These are phyloP conservation scores for Vanacampus margaritifer DNA, from an alignment of 2,113 vertebrate genomes.

Conservation along the genomic window DNA sequence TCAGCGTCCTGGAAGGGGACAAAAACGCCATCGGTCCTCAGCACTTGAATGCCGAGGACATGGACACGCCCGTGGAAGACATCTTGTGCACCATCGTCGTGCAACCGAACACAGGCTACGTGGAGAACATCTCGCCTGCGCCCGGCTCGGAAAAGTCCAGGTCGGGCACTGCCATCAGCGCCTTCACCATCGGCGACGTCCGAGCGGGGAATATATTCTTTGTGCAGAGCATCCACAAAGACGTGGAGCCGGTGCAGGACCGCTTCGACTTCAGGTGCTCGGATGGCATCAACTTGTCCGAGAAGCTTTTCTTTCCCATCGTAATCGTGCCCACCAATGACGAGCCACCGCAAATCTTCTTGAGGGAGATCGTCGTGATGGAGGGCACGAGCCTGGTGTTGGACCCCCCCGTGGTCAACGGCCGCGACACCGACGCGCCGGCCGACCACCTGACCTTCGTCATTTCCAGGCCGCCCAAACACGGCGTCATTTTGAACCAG, in stretches of 20 bases:
- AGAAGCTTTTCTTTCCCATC: slow-evolving; percentile 82
- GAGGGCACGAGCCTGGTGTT: slow-evolving; percentile 92
- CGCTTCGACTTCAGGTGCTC: slow-evolving; percentile 89
- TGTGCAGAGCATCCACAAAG: slow-evolving; percentile 89
- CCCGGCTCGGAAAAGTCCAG: slow-evolving; percentile 95
- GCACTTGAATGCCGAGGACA: slow-evolving; percentile 80
- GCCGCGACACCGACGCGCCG: slow-evolving; percentile 83
- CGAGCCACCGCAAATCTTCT: slow-evolving; percentile 87
- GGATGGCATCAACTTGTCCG: slow-evolving; percentile 90
- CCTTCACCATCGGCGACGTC: slow-evolving; percentile 87
- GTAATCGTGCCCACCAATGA: slow-evolving; percentile 84
- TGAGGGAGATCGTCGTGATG: slow-evolving; percentile 88
- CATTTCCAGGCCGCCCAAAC: slow-evolving; percentile 79
- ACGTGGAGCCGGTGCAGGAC: slow-evolving; percentile 88
- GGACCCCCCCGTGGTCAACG: slow-evolving; percentile 83
- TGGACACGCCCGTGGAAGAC: slow-evolving; percentile 82
- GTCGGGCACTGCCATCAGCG: slow-evolving; percentile 85
- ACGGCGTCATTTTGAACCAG: slow-evolving; percentile 86
- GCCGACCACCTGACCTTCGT: slow-evolving; percentile 78
- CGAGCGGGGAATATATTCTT: slow-evolving; percentile 82
- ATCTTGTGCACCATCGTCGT: slow-evolving; percentile 88
- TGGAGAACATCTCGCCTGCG: slow-evolving; percentile 92
- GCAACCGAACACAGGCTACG: slow-evolving; percentile 84
- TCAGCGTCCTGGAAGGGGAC: slow-evolving; percentile 81
- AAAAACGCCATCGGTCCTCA: slow-evolving; percentile 75